These are phyloP conservation scores for Cenopis cana DNA, from an alignment of 2,888 invertebrate species.

Conservation along the genomic window DNA sequence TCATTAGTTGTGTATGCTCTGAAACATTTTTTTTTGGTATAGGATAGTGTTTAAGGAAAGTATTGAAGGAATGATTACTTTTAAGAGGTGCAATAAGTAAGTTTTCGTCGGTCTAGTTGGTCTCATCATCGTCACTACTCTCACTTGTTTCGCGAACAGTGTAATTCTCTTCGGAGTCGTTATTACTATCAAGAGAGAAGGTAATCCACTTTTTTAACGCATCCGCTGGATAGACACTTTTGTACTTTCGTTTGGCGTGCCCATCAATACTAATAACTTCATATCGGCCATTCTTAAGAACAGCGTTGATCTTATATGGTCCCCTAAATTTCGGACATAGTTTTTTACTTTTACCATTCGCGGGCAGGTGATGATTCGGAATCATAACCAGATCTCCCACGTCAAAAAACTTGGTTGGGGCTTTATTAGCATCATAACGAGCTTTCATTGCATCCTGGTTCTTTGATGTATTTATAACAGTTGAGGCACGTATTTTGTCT, in stretches of 20 bases:
- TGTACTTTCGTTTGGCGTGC: slow-evolving; percentile 17
- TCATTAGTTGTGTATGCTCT: neutral
- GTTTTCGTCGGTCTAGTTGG: neutral
- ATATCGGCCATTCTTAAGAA: slow-evolving; percentile 13
- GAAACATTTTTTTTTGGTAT: neutral
- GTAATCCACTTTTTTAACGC: slow-evolving; percentile 7
- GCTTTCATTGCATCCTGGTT: slow-evolving; percentile 8
- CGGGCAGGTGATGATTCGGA: slow-evolving; percentile 16
- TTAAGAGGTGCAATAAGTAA: neutral
- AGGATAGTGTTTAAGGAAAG: neutral
- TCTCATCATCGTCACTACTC: neutral
- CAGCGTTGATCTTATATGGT: slow-evolving; percentile 9
- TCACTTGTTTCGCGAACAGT: neutral
- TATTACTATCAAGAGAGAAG: neutral
- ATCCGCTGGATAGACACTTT: slow-evolving; percentile 17
- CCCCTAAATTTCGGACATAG: slow-evolving; percentile 13
- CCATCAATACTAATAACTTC: slow-evolving; percentile 18
- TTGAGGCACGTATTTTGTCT: slow-evolving; percentile 5
- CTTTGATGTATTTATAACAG: neutral
- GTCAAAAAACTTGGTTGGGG: slow-evolving; percentile 14
- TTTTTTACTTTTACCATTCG: slow-evolving; percentile 20
- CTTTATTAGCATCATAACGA: slow-evolving; percentile 3
- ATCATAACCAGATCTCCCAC: slow-evolving; percentile 23
- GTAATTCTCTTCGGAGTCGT: neutral
- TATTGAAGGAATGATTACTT: neutral